These are phyloP conservation scores for Drosophila neotestacea DNA, from an alignment of 2,888 invertebrate species.

Conservation along the genomic window DNA sequence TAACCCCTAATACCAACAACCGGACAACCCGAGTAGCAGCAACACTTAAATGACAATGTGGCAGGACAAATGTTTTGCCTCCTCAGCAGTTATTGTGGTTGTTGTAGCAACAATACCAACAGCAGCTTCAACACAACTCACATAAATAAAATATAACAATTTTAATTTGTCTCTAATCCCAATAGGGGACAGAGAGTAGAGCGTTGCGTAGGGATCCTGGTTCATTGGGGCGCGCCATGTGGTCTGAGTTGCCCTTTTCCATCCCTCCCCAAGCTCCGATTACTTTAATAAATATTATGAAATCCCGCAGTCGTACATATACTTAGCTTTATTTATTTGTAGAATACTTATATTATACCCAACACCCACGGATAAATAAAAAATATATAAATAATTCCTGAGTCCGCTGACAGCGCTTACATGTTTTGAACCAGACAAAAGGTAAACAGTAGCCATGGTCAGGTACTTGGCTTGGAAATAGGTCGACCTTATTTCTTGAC, in stretches of 20 bases:
- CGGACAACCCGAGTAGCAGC: conserved; percentile 12
- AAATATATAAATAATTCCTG: conserved; percentile 48
- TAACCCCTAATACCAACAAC: conserved; percentile 75
- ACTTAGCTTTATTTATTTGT: conserved; percentile 22
- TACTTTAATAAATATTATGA: conserved; percentile 59
- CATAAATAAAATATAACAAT: conserved; percentile 81
- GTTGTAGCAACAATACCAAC: conserved; percentile 21
- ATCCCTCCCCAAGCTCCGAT: not conserved
- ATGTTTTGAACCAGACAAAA: conserved; percentile 16
- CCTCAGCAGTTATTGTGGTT: conserved; percentile 44
- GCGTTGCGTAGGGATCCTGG: conserved; percentile 50
- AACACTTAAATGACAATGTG: conserved; percentile 46
- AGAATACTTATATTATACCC: conserved; percentile 17
- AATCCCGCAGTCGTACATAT: conserved; percentile 16
- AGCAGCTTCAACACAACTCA: conserved; percentile 44
- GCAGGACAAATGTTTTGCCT: conserved; percentile 49
- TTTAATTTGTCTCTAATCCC: conserved; percentile 81
- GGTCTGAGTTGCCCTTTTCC: conserved; percentile 20
- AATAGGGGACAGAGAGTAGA: conserved; percentile 47
- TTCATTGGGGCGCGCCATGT: conserved; percentile 24
- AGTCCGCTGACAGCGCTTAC: conserved; percentile 47
- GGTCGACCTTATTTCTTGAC: not conserved
- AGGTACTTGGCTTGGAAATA: not conserved
- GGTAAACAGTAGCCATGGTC: conserved; percentile 13
- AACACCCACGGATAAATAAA: conserved; percentile 58